phyloP scores from a whole-genome alignment of 2,888 invertebrate species.

The Pristionchus exspectatus region DNA sequence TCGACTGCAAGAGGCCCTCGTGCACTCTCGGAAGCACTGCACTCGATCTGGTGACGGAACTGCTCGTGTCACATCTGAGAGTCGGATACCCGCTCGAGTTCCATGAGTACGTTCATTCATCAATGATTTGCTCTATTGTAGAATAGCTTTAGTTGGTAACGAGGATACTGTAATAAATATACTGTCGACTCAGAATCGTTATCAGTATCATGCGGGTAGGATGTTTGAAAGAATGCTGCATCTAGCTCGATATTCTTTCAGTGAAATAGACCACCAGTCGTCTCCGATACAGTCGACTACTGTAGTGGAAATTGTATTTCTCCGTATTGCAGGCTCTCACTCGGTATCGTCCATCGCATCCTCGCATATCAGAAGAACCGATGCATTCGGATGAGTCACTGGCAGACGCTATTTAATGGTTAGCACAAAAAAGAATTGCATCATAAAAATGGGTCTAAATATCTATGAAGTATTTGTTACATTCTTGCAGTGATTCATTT shows the following conservation, averaged over 20 bases:
- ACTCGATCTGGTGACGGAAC: slow-evolving; percentile 53
- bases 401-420: slow-evolving; percentile 53
- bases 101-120: slow-evolving; percentile 36
- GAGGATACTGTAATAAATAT: no score
- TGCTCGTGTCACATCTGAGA: slow-evolving; percentile 50
- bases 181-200: no score
- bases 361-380: slow-evolving; percentile 55
- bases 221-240: no score
- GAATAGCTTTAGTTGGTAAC: no score
- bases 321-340: neutral
- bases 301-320: neutral
- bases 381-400: slow-evolving; percentile 52
- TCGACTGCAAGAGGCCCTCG: slow-evolving; percentile 42
- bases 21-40: slow-evolving; percentile 46
- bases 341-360: slow-evolving; percentile 50
- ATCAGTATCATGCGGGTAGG: no score
- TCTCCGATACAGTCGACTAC: no score
- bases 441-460: neutral
- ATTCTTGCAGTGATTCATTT: no score
- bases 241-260: no score
- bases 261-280: no score
- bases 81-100: slow-evolving; percentile 49
- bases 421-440: neutral
- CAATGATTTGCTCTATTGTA: neutral
- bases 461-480: no score